Evolutionary conservation across 2,888 invertebrate genomes (phyloP).

Genomic region (Adelognathus sp.): DNA sequence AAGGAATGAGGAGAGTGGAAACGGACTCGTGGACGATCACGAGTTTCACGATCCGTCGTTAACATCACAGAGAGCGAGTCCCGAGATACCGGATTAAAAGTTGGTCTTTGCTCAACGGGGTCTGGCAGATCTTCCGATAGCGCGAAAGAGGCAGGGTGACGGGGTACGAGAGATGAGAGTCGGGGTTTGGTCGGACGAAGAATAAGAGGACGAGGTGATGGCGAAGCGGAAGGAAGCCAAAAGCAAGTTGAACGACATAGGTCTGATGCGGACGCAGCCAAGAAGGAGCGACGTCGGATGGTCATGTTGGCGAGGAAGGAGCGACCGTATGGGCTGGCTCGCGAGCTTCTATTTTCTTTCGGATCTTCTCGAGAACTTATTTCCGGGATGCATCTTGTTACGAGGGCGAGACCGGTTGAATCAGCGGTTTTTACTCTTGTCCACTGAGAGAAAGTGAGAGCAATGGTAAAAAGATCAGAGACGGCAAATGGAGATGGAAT

Average conservation of each 20-base stretch:
- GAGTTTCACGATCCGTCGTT: constrained; percentile 52
- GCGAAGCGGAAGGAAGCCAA: not conserved
- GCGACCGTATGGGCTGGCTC: not conserved
- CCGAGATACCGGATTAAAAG: constrained; percentile 48
- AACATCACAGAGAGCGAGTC: constrained; percentile 40
- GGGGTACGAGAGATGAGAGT: not conserved
- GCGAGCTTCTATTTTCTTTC: constrained; percentile 44
- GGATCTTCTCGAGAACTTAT: constrained; percentile 39
- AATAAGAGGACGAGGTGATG: not conserved
- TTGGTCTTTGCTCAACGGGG: constrained; percentile 46
- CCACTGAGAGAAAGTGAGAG: constrained; percentile 7
- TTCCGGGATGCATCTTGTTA: constrained; percentile 49
- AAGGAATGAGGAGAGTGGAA: not conserved
- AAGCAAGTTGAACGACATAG: constrained; percentile 14
- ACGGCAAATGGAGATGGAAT: constrained; percentile 1
- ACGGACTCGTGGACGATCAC: constrained; percentile 36
- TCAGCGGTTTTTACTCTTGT: constrained; percentile 37
- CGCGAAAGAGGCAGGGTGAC: not conserved
- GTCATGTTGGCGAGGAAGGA: constrained; percentile 23
- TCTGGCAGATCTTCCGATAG: constrained; percentile 34
- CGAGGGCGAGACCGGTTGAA: constrained; percentile 18
- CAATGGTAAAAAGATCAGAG: not conserved
- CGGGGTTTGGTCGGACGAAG: not conserved
- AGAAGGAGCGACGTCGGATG: constrained; percentile 4
- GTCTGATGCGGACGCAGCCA: constrained; percentile 9